A percentile compares a stretch with the other conserved stretches of the same genome.
phyloP scores from a whole-genome alignment of 2,113 vertebrate species.

The Eira barbara region DNA sequence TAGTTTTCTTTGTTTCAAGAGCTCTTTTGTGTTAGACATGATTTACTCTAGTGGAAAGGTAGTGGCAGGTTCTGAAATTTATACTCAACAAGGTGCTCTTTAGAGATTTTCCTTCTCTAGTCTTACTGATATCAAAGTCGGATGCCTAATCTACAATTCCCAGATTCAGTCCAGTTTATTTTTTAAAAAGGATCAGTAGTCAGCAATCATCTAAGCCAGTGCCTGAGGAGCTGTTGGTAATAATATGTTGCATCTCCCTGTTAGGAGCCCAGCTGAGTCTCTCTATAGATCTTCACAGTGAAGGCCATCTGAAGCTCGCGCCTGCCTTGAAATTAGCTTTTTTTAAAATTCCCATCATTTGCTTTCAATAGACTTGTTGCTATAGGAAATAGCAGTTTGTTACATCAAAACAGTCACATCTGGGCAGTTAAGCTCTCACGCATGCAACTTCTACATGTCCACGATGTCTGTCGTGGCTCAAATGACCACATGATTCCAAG shows the following conservation, averaged over 20 bases:
- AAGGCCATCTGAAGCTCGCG: not conserved
- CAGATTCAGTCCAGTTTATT: not conserved
- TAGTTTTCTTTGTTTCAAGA: slow-evolving; percentile 45
- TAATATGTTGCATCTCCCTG: not conserved
- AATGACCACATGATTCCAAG: not conserved
- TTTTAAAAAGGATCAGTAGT: not conserved
- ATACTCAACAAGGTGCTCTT: not conserved
- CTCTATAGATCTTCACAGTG: not conserved
- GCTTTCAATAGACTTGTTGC: not conserved
- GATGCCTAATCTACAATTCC: not conserved
- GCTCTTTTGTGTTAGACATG: not conserved
- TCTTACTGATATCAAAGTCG: slow-evolving; percentile 17
- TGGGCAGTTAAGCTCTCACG: not conserved
- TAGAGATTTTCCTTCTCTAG: slow-evolving; percentile 19
- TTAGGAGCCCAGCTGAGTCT: not conserved
- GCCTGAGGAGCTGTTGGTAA: not conserved
- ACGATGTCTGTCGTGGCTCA: not conserved
- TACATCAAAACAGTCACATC: not conserved
- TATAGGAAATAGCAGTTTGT: not conserved
- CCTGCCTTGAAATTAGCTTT: not conserved
- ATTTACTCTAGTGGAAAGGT: slow-evolving; percentile 8
- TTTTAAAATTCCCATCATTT: not conserved
- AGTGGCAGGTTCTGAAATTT: not conserved
- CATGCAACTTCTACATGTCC: not conserved
- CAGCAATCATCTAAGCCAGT: not conserved